Evolutionary conservation across 2,113 vertebrate species (phyloP).

Genomic region (Cygnus atratus): DNA sequence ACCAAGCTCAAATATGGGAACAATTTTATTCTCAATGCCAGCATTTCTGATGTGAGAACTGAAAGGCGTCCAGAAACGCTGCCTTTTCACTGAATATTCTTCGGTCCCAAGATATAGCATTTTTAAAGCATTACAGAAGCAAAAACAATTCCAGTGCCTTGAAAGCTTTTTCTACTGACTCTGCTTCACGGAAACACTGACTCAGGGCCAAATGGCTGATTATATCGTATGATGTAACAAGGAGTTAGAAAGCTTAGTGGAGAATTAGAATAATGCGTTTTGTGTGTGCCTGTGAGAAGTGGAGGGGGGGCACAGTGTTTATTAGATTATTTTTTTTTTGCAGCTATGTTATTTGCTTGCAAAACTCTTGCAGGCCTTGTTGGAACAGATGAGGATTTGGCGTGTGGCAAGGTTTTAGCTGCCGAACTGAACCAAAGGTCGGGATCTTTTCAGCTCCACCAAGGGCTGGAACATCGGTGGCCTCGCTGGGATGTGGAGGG

Average conservation of each 20-base stretch:
- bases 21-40: conserved; percentile 43
- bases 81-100: conserved; percentile 32
- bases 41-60: conserved; percentile 47
- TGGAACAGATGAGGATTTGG: background rate
- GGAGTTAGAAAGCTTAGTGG: conserved; percentile 60
- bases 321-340: conserved; percentile 57
- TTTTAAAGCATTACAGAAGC: conserved; percentile 64
- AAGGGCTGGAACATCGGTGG: background rate
- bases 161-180: conserved; percentile 56
- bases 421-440: background rate
- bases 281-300: conserved; percentile 18
- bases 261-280: conserved; percentile 57
- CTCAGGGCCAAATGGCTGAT: conserved; percentile 68
- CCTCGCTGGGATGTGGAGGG: background rate
- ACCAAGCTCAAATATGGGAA: conserved; percentile 51
- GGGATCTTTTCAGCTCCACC: background rate
- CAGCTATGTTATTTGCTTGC: background rate
- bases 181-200: conserved; percentile 61
- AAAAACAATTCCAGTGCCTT: conserved; percentile 65
- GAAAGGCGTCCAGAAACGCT: conserved; percentile 50
- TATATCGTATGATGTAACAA: conserved; percentile 57
- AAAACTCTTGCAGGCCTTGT: background rate
- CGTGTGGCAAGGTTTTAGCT: background rate
- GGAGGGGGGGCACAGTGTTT: conserved; percentile 7
- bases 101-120: conserved; percentile 55